Evolutionary conservation across 2,797 vertebrate species (phyloP).

Genomic region (Pangasius macronema): DNA sequence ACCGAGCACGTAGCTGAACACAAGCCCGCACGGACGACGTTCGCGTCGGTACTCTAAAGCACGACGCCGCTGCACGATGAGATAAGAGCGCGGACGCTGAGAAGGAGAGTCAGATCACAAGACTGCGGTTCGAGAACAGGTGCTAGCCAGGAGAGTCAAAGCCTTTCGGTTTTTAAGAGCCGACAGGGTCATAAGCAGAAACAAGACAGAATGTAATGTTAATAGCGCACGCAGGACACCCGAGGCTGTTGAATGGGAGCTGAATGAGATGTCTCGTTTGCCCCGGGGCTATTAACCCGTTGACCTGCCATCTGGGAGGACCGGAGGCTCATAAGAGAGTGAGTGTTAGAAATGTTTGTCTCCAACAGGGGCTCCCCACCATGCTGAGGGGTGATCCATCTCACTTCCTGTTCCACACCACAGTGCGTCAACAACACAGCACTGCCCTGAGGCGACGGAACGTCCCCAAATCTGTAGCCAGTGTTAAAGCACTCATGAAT

Average conservation of each 20-base stretch:
- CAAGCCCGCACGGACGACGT: neutral
- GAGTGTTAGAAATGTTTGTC: conserved; percentile 30
- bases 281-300: conserved; percentile 43
- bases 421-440: conserved; percentile 15
- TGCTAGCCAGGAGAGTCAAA: neutral
- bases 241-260: conserved; percentile 4
- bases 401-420: conserved; percentile 37
- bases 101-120: neutral
- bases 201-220: conserved; percentile 7
- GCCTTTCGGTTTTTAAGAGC: neutral
- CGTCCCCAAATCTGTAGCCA: conserved; percentile 33
- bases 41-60: conserved; percentile 13
- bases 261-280: conserved; percentile 22
- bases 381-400: conserved; percentile 16
- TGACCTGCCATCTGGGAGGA: conserved; percentile 40
- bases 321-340: conserved; percentile 4
- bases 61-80: neutral
- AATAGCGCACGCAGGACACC: conserved; percentile 23
- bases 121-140: neutral
- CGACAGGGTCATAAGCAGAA: neutral
- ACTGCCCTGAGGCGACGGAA: conserved; percentile 43
- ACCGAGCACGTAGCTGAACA: conserved; percentile 7
- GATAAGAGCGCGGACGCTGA: conserved; percentile 25
- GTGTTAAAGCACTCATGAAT: conserved; percentile 24
- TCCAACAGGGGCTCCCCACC: conserved; percentile 21